Percentiles rank a stretch among this genome's conserved stretches.
phyloP scores from a whole-genome alignment of 1,140 invertebrate species.

The Drosophila ambigua region DNA sequence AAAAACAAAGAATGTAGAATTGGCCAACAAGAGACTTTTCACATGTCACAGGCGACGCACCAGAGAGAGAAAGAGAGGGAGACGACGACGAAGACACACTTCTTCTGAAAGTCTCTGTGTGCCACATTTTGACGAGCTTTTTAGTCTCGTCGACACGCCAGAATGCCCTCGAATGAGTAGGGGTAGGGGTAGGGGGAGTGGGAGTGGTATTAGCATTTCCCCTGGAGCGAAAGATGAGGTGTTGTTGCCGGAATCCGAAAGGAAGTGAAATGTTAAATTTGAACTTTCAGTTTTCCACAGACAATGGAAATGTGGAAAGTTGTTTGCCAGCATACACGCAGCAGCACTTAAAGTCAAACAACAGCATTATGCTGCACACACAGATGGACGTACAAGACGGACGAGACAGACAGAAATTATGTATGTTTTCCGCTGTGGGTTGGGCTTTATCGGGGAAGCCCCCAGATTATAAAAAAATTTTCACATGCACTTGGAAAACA shows the following conservation, averaged over 20 bases:
- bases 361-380: slow-evolving; percentile 51
- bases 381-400: too few species aligned
- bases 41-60: slow-evolving; percentile 37
- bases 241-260: slow-evolving; percentile 52
- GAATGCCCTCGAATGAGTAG: slow-evolving; percentile 41
- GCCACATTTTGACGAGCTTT: slow-evolving; percentile 47
- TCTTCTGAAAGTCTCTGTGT: slow-evolving; percentile 20
- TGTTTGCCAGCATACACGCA: slow-evolving; percentile 47
- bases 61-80: neutral
- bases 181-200: neutral
- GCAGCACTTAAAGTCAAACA: slow-evolving; percentile 28
- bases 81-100: neutral
- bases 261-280: slow-evolving; percentile 74
- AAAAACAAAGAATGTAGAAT: slow-evolving; percentile 54
- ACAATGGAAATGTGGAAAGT: slow-evolving; percentile 77
- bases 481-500: slow-evolving; percentile 44
- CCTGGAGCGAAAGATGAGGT: slow-evolving; percentile 18
- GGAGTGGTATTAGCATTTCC: neutral
- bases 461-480: slow-evolving; percentile 43
- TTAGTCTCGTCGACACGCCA: slow-evolving; percentile 49
- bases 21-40: slow-evolving; percentile 28
- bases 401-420: slow-evolving; percentile 32
- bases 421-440: slow-evolving; percentile 54
- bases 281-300: slow-evolving; percentile 68
- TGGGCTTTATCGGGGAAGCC: slow-evolving; percentile 22